Conservation (phyloP, 2,888 invertebrate species). For the Stegana nigrithorax region DNA sequence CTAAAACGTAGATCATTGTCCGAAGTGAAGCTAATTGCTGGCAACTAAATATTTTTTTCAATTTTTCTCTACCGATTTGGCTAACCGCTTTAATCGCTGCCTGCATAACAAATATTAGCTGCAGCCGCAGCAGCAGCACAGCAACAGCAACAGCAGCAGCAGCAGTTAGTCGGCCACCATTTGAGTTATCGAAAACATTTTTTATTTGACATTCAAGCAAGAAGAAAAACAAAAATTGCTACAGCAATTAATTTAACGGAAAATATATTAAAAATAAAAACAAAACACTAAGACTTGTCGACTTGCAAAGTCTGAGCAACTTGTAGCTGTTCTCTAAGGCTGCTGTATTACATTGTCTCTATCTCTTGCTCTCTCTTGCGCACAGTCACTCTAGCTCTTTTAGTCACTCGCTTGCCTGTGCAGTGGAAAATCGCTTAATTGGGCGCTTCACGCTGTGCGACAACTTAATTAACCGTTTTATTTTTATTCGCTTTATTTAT, state of each 20-base stretch:
- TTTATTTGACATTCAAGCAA: slow-evolving; percentile 55
- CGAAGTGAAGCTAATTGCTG: slow-evolving; percentile 11
- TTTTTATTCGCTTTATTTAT: background rate
- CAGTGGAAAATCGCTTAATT: slow-evolving; percentile 38
- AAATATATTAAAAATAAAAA: slow-evolving; percentile 41
- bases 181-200: slow-evolving; percentile 57
- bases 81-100: slow-evolving; percentile 41
- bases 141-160: too few relatives aligned
- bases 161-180: too few relatives aligned
- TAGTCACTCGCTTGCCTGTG: background rate
- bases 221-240: slow-evolving; percentile 6
- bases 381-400: background rate
- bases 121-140: too few relatives aligned
- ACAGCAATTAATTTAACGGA: slow-evolving; percentile 59
- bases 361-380: background rate
- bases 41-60: background rate
- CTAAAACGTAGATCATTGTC: slow-evolving; percentile 1
- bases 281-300: too few relatives aligned
- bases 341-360: background rate
- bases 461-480: slow-evolving; percentile 52
- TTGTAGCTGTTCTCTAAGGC: background rate
- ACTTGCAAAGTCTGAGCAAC: background rate
- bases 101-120: slow-evolving; percentile 41
- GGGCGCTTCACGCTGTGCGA: slow-evolving; percentile 62
- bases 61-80: slow-evolving; percentile 42